phyloP scores from a whole-genome alignment of 2,113 vertebrate species.

The Centrocercus urophasianus region DNA sequence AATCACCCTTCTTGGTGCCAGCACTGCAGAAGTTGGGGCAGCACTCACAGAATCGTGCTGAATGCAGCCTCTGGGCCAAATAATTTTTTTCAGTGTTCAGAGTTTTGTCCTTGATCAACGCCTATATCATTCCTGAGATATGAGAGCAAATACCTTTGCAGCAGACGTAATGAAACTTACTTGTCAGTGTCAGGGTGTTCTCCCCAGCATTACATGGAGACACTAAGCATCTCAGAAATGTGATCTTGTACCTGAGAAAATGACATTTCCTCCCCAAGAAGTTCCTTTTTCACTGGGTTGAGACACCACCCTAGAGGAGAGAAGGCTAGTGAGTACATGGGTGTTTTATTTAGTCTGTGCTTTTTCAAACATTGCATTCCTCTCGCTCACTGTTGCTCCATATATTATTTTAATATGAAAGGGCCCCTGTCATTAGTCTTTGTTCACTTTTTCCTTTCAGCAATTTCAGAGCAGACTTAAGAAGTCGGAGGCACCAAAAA shows the following conservation, averaged over 20 bases:
- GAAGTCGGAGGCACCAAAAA: constrained; percentile 66
- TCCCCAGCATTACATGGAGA: constrained; percentile 54
- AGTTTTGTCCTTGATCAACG: constrained; percentile 51
- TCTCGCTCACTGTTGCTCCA: constrained; percentile 61
- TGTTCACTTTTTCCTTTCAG: constrained; percentile 73
- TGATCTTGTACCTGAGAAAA: constrained; percentile 70
- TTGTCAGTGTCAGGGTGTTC: constrained; percentile 73
- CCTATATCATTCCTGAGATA: constrained; percentile 74
- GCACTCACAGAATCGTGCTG: background rate
- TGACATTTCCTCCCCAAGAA: constrained; percentile 60
- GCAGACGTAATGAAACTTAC: constrained; percentile 67
- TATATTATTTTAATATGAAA: constrained; percentile 79
- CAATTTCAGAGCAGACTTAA: constrained; percentile 52
- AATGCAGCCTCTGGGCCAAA: constrained; percentile 57
- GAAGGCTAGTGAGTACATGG: constrained; percentile 60
- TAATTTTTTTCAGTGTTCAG: constrained; percentile 57
- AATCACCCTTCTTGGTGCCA: background rate
- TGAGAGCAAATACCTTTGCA: constrained; percentile 75
- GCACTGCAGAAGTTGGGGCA: background rate
- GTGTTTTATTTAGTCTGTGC: constrained; percentile 75
- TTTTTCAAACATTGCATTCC: constrained; percentile 77
- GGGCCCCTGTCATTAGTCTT: constrained; percentile 77
- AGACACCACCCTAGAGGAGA: constrained; percentile 58
- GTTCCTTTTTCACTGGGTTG: constrained; percentile 69
- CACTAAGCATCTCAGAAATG: constrained; percentile 68